phyloP scores from a whole-genome alignment of 2,797 vertebrate genomes.

The Pteropus rufus region DNA sequence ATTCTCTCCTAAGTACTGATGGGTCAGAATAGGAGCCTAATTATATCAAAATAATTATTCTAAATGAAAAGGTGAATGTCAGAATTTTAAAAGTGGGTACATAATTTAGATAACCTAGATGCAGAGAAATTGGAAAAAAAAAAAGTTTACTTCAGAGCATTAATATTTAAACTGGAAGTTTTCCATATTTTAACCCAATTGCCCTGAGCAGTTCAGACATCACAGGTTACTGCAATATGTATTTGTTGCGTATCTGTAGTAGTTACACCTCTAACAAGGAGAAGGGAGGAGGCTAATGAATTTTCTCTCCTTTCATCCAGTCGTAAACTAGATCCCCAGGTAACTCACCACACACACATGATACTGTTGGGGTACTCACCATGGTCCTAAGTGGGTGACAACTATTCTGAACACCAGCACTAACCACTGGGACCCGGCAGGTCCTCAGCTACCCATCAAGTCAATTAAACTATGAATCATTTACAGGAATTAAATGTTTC shows the following conservation, averaged over 20 bases:
- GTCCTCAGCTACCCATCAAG: background rate
- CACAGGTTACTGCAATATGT: background rate
- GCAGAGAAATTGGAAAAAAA: background rate
- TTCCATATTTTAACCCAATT: background rate
- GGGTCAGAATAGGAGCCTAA: background rate
- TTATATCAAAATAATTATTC: background rate
- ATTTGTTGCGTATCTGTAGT: background rate
- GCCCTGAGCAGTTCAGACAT: background rate
- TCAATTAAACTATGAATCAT: background rate
- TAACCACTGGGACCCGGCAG: background rate
- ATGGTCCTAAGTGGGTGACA: background rate
- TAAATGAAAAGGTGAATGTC: background rate
- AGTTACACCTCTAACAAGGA: background rate
- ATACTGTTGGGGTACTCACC: background rate
- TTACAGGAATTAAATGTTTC: background rate
- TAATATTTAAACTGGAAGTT: background rate
- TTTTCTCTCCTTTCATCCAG: background rate
- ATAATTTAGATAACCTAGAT: background rate
- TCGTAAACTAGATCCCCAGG: background rate
- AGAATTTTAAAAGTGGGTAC: background rate
- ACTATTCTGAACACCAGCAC: background rate
- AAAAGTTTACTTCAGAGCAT: background rate
- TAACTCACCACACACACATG: background rate
- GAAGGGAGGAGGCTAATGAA: background rate
- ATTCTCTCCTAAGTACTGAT: background rate